Base-by-base conservation (phyloP, 2,888 invertebrate genomes). In the Tenthredo scrophulariae region DNA sequence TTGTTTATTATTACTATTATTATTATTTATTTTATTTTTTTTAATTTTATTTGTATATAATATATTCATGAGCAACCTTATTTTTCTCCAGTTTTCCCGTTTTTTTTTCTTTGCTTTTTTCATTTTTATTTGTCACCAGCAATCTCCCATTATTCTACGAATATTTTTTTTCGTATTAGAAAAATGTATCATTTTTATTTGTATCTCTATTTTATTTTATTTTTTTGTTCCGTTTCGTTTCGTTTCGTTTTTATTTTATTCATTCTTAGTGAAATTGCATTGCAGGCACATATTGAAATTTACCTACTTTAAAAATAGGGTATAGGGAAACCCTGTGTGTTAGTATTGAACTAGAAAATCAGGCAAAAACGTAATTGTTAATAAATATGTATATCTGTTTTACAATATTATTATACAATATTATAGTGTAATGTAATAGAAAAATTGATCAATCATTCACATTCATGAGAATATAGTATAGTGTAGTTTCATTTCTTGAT, bases 41-140 rank as follows among this genome's bases (percentile, higher is more conserved):
- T 65, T 29, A 58, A 58, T 29, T 15, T 67, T 67, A 33, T 67
- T 67, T 26, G 1, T 26, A 62, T 26, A 62, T 33, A 33, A 33
- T 33, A 33, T 26, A 62, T 89, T 89, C 88, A 82, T 89, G 89
- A 90, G 89, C 90, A 90, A 74, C 74, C 84, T 70, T 84, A 85
- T 13, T 77, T 82, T n/a, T 65, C 26, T 79, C 43, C 70, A 79
- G 7, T 40, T 7, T 40, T 74, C 5, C 3, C 33, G 0, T 9
- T 33, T 33, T 37, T 37, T 67, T 65, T 74, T 9, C 4, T 67
- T 6, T 10, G n/a, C n/a, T 65, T 13, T 65, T 6, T 5, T 15
- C 7, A 15, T 67, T 74, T 65, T 74, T 79, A 83, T 83, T 62
- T 79, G 80, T n/a, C 22, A 62, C 62, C 37, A 84, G 85, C 65